Base-by-base conservation (phyloP, 2,113 vertebrate species). In the Lepus timidus region DNA sequence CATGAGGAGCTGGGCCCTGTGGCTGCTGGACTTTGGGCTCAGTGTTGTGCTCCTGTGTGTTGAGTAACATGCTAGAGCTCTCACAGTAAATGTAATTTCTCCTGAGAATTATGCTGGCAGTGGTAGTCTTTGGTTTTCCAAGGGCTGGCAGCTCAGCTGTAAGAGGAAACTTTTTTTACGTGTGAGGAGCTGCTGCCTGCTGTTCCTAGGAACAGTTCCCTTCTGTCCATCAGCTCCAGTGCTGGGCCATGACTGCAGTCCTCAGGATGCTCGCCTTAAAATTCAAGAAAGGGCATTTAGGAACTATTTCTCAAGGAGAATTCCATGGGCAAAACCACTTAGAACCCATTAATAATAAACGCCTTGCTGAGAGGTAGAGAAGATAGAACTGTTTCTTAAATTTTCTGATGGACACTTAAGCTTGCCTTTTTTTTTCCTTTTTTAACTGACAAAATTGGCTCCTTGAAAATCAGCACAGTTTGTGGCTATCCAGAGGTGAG, bases 381-480 rank as follows among this genome's bases (percentile, higher is more conserved):
- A 90, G 75, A 49, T 44, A 88, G 27, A 91, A 64, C 75, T 84
- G 33, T 88, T 39, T 87, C 75, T 92, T 83, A n/a, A 79, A 85
- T 93, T 90, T 88, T 93, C 14, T 80, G 73, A 67, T 92, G 31
- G 68, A 29, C 85, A 64, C 74, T 86, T 90, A 71, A 92, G 84
- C n/a, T 61, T 87, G 61, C 81, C n/a, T 86, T 86, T 33, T 68
- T 55, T 85, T 51, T 61, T 58, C 79, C 36, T 80, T 62, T 31
- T 80, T 81, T 4, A 51, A 92, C 84, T 90, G 70, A 68, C n/a
- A 79, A 86, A 95, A 81, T 94, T 31, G 93, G 13, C 81, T 80
- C 76, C 78, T 96, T 95, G 67, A 75, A 94, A 95, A 92, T 96
- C 71, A 90, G 36, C 62, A 31, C 67, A 90, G 78, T 23, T 27